These are phyloP conservation scores for Telmatherina bonti DNA, from an alignment of 2,797 vertebrate species.

Conservation along the genomic window DNA sequence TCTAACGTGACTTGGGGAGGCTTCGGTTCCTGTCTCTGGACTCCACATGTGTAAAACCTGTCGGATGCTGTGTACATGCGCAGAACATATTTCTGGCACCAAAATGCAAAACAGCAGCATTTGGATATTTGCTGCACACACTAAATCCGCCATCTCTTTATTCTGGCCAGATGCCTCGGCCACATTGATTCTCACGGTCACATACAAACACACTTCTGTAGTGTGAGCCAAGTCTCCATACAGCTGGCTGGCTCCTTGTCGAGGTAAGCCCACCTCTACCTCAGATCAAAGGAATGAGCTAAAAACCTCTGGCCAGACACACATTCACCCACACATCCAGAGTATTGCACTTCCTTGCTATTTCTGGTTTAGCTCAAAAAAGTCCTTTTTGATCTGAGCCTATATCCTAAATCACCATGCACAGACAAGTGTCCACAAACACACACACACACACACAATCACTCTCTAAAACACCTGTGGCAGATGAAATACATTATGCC, in stretches of 20 bases:
- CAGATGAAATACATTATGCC: conserved; percentile 67
- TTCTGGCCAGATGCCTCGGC: conserved; percentile 23
- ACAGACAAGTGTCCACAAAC: conserved; percentile 26
- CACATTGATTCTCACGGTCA: conserved; percentile 27
- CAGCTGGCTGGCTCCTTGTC: conserved; percentile 57
- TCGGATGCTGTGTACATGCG: too few relatives aligned
- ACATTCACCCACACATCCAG: conserved; percentile 30
- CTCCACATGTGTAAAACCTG: too few relatives aligned
- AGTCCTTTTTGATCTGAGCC: conserved; percentile 55
- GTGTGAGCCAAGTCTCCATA: conserved; percentile 60
- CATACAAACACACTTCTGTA: conserved; percentile 43
- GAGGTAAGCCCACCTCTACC: conserved; percentile 63
- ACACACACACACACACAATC: conserved; percentile 18
- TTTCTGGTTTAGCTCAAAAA: conserved; percentile 70
- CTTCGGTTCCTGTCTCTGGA: too few relatives aligned
- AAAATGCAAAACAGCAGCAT: conserved; percentile 22
- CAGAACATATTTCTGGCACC: not conserved
- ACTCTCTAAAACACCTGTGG: conserved; percentile 63
- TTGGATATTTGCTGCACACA: conserved; percentile 18
- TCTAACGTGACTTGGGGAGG: too few relatives aligned
- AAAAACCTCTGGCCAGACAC: conserved; percentile 68
- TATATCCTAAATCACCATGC: conserved; percentile 64
- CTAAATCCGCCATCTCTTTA: conserved; percentile 36
- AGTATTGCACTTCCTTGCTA: conserved; percentile 43
- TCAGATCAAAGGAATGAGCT: conserved; percentile 72